A percentile compares a stretch with the other conserved stretches of the same genome.
These are phyloP conservation scores for Dynastes grantii DNA, from an alignment of 2,888 invertebrate species.

Conservation along the genomic window DNA sequence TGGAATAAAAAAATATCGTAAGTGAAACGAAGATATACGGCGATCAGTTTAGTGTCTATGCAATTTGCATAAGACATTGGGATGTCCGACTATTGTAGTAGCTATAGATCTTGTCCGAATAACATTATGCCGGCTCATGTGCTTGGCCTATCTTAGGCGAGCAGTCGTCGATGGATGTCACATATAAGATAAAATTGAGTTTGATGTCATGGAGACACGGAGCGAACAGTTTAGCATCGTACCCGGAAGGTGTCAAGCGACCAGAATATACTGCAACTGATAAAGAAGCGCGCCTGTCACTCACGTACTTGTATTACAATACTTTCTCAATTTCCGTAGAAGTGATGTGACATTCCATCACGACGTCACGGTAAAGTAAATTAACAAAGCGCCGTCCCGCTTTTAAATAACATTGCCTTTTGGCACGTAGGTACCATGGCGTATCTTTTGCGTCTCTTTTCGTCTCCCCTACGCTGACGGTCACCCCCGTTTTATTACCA, in stretches of 20 bases:
- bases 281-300: slow-evolving; percentile 70
- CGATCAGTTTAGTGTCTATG: background rate
- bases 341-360: slow-evolving; percentile 70
- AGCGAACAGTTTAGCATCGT: slow-evolving; percentile 63
- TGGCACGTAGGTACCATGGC: slow-evolving; percentile 44
- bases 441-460: slow-evolving; percentile 39
- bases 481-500: slow-evolving; percentile 28
- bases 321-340: slow-evolving; percentile 70
- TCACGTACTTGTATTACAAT: slow-evolving; percentile 69
- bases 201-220: slow-evolving; percentile 40
- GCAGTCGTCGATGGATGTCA: slow-evolving; percentile 53
- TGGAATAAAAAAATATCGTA: slow-evolving; percentile 5
- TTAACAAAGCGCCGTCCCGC: slow-evolving; percentile 69
- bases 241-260: slow-evolving; percentile 65
- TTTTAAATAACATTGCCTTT: slow-evolving; percentile 68
- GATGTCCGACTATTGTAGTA: slow-evolving; percentile 35
- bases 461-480: slow-evolving; percentile 24
- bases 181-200: slow-evolving; percentile 50
- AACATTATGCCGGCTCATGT: slow-evolving; percentile 57
- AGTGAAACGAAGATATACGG: slow-evolving; percentile 1
- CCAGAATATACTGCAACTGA: slow-evolving; percentile 69
- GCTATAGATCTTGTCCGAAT: slow-evolving; percentile 46
- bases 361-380: slow-evolving; percentile 69
- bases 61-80: slow-evolving; percentile 37
- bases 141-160: slow-evolving; percentile 52